Evolutionary conservation across 2,797 vertebrate species (phyloP), one percentile per base, ranked within the genome.

Genomic region (Anolis apletophallus): DNA sequence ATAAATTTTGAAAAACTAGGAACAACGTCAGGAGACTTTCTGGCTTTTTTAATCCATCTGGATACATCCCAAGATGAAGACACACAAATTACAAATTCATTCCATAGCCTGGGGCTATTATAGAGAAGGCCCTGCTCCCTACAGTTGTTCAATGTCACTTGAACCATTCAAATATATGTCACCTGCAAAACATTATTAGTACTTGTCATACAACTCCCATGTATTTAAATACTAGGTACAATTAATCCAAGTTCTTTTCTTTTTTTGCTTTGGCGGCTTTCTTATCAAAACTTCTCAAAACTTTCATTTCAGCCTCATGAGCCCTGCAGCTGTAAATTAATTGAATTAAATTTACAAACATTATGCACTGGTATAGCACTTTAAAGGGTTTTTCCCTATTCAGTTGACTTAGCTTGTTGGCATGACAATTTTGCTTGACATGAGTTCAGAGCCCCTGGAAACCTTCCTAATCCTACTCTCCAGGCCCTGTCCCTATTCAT

Each of bases 291-390:
- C 88, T 94, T 94, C 55, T 91, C 91, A 93, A 96, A 96, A 96
- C 89, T 95, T 95, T 91, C 69, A 95, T 94, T 96, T 95, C 91
- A 93, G 93, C 78, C 92, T 95, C 92, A 88, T 83, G 90, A 96
- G 94, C 94, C 95, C 94, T 89, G 88, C 93, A 95, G 94, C 94
- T 94, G 91, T 92, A 96, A 96, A 95, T 96, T 95, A 97, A 96
- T 81, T 94, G 96, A 95, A 96, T 96, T 91, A 96, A 95, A 96
- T 95, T 96, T 95, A 94, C 92, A 96, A 96, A 93, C 91, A 95
- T 96, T 95, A 96, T 69, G 77, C 87, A 83, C 36, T 82, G 92
- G 95, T 93, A 95, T 92, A 94, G 83, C 89, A 91, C 69, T 92
- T 95, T 83, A 90, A 88, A 91, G 86, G 82, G 61, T 87, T 94